phyloP scores from a whole-genome alignment of 2,113 vertebrate genomes.

The Empidonax alnorum region DNA sequence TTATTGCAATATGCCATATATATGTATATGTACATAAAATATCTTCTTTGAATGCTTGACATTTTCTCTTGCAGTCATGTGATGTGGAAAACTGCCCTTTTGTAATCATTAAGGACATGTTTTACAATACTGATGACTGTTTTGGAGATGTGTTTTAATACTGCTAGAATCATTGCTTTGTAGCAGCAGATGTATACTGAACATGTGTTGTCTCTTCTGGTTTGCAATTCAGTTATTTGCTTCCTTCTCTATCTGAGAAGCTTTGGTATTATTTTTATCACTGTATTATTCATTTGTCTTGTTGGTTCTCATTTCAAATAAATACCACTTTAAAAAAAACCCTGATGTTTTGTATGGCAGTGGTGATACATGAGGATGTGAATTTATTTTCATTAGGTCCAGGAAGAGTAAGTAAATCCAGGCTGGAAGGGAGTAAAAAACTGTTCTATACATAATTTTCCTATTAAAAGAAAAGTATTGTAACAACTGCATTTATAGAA shows the following conservation, averaged over 20 bases:
- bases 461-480: neutral
- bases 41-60: neutral
- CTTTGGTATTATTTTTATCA: neutral
- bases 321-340: neutral
- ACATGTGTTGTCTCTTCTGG: neutral
- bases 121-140: neutral
- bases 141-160: neutral
- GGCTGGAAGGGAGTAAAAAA: neutral
- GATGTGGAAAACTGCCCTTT: neutral
- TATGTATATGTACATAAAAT: neutral
- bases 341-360: neutral
- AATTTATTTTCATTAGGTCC: neutral
- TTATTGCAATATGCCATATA: accelerated
- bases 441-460: neutral
- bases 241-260: neutral
- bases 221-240: neutral
- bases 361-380: neutral
- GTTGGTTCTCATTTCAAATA: neutral
- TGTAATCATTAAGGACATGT: neutral
- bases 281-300: neutral
- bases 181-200: neutral
- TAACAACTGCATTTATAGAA: neutral
- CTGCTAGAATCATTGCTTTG: neutral
- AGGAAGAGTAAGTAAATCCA: neutral
- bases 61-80: neutral